Conservation (phyloP, 2,888 invertebrate genomes). For the Siphonodentalium dalli region DNA sequence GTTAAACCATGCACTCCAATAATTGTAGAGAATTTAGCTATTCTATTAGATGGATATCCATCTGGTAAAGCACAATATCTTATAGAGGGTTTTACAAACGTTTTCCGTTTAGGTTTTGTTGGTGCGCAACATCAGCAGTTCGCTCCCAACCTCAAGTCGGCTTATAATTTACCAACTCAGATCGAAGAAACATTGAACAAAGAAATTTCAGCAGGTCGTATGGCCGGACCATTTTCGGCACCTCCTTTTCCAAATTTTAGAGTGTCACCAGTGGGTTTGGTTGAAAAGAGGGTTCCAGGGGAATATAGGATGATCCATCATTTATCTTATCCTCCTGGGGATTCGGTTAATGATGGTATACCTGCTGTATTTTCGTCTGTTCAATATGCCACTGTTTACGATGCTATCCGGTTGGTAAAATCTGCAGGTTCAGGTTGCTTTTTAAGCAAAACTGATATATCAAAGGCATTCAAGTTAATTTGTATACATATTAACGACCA, state of each 20-base stretch:
- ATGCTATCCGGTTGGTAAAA: slow-evolving; percentile 77
- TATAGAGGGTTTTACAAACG: slow-evolving; percentile 1
- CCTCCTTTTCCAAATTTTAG: slow-evolving; percentile 9
- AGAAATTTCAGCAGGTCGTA: slow-evolving; percentile 3
- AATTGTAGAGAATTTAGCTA: not conserved
- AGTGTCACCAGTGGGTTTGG: slow-evolving; percentile 9
- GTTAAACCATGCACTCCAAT: no score
- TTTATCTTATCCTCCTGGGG: slow-evolving; percentile 9
- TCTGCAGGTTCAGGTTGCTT: not conserved
- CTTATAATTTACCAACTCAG: not conserved
- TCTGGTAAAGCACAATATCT: not conserved
- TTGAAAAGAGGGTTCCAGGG: slow-evolving; percentile 12
- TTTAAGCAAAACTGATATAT: slow-evolving; percentile 15
- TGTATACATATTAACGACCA: not conserved
- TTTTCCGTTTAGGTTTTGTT: not conserved
- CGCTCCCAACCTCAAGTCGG: not conserved
- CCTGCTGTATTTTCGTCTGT: not conserved
- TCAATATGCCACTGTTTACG: slow-evolving; percentile 67
- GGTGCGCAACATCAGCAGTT: not conserved
- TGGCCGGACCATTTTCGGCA: slow-evolving; percentile 7
- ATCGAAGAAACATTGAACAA: not conserved
- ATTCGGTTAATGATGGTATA: slow-evolving; percentile 11
- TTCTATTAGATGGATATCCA: not conserved
- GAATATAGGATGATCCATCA: slow-evolving; percentile 14
- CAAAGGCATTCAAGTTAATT: slow-evolving; percentile 1